Evolutionary conservation across 2,113 vertebrate species (phyloP).

Genomic region (Apteryx mantelli): DNA sequence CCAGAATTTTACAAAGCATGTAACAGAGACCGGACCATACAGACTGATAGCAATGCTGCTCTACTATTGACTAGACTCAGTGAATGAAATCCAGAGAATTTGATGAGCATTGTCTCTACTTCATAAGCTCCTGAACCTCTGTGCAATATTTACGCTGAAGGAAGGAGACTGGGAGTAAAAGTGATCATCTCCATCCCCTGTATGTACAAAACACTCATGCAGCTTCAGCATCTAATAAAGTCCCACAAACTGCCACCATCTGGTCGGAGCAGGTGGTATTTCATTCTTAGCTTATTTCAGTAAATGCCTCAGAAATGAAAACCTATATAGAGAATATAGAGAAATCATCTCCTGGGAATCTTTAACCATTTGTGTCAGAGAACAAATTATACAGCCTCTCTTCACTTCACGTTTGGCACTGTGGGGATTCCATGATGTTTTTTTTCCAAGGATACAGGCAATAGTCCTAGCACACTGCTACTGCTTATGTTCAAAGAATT

Average conservation of each 20-base stretch:
- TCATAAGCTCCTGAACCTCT: neutral
- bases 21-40: neutral
- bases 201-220: neutral
- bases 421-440: neutral
- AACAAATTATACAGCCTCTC: neutral
- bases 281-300: slow-evolving; percentile 9
- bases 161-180: neutral
- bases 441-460: neutral
- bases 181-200: neutral
- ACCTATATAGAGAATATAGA: neutral
- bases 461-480: neutral
- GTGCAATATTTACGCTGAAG: neutral
- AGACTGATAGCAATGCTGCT: neutral
- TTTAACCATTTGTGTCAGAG: neutral
- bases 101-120: neutral
- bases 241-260: slow-evolving; percentile 5
- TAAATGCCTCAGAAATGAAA: slow-evolving; percentile 15
- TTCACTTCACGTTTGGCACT: neutral
- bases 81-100: neutral
- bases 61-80: neutral
- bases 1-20: neutral
- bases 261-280: slow-evolving; percentile 34
- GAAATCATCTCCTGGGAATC: neutral
- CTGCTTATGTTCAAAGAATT: neutral
- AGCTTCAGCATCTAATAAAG: slow-evolving; percentile 11